These are phyloP conservation scores for Phylloscopus trochilus DNA, from an alignment of 2,113 vertebrate species.

Conservation along the genomic window DNA sequence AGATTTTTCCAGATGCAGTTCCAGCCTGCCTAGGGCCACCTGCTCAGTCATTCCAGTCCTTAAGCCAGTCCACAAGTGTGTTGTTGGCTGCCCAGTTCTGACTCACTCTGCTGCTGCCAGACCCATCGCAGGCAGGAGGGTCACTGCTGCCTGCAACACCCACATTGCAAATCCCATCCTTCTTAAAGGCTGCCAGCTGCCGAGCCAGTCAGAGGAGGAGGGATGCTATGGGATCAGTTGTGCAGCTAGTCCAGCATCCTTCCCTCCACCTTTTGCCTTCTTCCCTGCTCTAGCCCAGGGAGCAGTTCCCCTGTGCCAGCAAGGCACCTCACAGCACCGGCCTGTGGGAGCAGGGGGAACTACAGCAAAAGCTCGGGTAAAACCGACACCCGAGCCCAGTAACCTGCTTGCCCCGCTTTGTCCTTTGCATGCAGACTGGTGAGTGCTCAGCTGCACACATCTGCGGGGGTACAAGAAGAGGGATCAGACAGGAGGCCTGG, in stretches of 20 bases:
- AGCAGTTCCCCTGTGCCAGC: neutral
- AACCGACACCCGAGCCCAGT: fast-evolving
- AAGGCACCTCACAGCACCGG: neutral
- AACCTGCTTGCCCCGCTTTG: fast-evolving
- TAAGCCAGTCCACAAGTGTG: fast-evolving
- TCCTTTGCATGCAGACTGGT: neutral
- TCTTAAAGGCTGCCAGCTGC: neutral
- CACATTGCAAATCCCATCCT: neutral
- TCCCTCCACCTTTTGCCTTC: neutral
- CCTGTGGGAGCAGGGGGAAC: slow-evolving; percentile 13
- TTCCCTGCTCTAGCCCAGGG: neutral
- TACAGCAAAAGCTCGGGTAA: neutral
- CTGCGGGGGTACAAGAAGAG: fast-evolving
- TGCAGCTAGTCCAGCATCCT: neutral
- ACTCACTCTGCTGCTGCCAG: neutral
- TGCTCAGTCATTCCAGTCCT: neutral
- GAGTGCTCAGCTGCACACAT: fast-evolving
- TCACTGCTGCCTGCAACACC: neutral
- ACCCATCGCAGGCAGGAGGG: neutral
- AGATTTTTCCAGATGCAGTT: neutral
- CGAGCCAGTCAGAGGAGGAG: neutral
- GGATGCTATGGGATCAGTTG: neutral
- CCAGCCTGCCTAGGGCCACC: neutral
- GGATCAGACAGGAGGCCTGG: neutral
- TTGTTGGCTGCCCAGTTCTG: neutral